Evolutionary conservation across 2,888 invertebrate species (phyloP).

Genomic region (Keiferia lycopersicella): DNA sequence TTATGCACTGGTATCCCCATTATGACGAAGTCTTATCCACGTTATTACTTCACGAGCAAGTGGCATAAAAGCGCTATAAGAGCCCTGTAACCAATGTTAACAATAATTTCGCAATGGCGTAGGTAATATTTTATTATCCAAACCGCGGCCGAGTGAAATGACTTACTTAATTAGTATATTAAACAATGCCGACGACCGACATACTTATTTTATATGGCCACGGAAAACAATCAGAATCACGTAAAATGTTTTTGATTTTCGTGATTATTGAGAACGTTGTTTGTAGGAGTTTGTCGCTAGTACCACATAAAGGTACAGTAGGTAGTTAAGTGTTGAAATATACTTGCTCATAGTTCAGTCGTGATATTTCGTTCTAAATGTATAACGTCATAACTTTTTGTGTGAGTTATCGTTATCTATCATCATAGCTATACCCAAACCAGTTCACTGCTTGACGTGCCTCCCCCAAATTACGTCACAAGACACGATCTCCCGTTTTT

Average conservation of each 20-base stretch:
- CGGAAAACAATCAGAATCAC: constrained; percentile 11
- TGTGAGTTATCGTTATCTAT: no score
- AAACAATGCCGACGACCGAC: constrained; percentile 59
- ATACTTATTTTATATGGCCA: background rate
- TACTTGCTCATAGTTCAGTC: no score
- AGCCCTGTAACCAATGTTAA: constrained; percentile 58
- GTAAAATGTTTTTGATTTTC: constrained; percentile 8
- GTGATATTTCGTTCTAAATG: no score
- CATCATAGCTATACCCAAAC: no score
- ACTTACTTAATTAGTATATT: constrained; percentile 76
- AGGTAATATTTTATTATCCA: constrained; percentile 72
- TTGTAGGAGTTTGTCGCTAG: background rate
- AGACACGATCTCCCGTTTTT: no score
- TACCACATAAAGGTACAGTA: background rate
- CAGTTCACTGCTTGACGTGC: no score
- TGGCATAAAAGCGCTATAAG: constrained; percentile 52
- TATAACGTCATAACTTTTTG: no score
- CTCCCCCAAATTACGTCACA: no score
- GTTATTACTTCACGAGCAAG: constrained; percentile 36
- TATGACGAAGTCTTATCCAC: constrained; percentile 52
- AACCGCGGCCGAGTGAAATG: constrained; percentile 57
- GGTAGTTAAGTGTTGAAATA: no score
- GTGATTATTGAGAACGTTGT: background rate
- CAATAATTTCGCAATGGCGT: constrained; percentile 72
- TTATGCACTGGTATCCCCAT: no score